Evolutionary conservation across 2,113 vertebrate genomes (phyloP), one percentile per base, ranked within the genome.

Genomic region (Anas platyrhynchos): DNA sequence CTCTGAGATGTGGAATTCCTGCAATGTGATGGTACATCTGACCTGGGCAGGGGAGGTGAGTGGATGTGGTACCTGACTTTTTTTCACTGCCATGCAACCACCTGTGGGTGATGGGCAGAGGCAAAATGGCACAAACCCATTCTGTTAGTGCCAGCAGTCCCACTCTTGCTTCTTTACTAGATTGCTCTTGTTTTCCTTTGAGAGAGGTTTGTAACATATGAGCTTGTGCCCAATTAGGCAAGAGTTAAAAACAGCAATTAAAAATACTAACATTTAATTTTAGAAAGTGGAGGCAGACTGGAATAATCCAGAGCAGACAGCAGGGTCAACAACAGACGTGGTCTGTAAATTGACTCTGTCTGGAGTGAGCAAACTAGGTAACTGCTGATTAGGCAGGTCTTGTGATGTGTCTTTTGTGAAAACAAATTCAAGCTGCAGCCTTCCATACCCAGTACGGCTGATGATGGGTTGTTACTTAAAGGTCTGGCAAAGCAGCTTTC

Each of bases 311-410:
- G 90, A 96, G 95, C 76, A 94, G 92, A 95, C 94, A 97, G 88
- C 76, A 92, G 93, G 86, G 92, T 96, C 93, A 96, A 93, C 93
- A 96, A 88, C 85, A 86, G 92, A 86, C 88, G 71, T 11, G 69
- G 76, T 86, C 88, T 90, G 91, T 72, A 96, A 96, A 96, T 91
- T 96, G 96, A 88, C 91, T 94, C 89, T 96, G 93, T 94, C 94
- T 94, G 88, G 92, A n/a, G 6, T 65, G 93, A 94, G 93, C 85
- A 93, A 96, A 88, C 92, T 59, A 94, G 90, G 86, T 90, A 94
- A 95, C 68, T 90, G 90, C 96, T 93, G 95, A 95, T 96, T 34
- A 95, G 80, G 85, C 94, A 97, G 93, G 76, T 91, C 92, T 11
- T 86, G 68, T 43, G 75, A 88, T 93, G 91, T 72, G 91, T 76